Conservation (phyloP, 1,140 invertebrate genomes). For the Aphaenogaster floridana region DNA sequence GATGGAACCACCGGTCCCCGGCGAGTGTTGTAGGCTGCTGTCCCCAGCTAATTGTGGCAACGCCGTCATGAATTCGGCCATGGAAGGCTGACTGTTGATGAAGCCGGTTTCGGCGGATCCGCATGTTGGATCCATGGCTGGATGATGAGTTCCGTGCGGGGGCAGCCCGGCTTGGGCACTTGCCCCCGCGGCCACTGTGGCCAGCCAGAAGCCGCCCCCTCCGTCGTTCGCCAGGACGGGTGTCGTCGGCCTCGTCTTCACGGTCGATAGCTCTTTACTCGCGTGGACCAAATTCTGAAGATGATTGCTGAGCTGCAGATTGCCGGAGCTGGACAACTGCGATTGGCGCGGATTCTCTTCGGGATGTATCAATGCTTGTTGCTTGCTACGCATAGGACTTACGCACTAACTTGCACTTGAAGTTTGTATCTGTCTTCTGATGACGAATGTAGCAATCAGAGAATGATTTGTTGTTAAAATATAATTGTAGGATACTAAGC, state of each 20-base stretch:
- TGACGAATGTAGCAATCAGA: not conserved
- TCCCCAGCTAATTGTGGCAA: conserved; percentile 91
- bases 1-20: conserved; percentile 87
- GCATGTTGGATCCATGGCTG: conserved; percentile 83
- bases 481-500: not conserved
- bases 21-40: conserved; percentile 87
- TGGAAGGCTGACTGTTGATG: conserved; percentile 96
- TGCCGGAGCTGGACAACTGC: conserved; percentile 63
- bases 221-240: conserved; percentile 86
- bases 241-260: conserved; percentile 85
- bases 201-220: conserved; percentile 88
- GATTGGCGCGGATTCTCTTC: conserved; percentile 67
- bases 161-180: conserved; percentile 85
- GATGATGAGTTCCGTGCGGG: conserved; percentile 85
- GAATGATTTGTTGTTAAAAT: not conserved
- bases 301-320: conserved; percentile 65
- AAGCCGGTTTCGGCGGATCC: conserved; percentile 93
- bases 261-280: conserved; percentile 79
- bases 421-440: not conserved
- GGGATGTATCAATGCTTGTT: conserved; percentile 70
- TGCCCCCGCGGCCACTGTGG: conserved; percentile 87
- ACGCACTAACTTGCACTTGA: not conserved
- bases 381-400: conserved; percentile 82
- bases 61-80: conserved; percentile 96
- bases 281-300: conserved; percentile 70